Conservation (phyloP, 2,888 invertebrate genomes). For the Merodon equestris region DNA sequence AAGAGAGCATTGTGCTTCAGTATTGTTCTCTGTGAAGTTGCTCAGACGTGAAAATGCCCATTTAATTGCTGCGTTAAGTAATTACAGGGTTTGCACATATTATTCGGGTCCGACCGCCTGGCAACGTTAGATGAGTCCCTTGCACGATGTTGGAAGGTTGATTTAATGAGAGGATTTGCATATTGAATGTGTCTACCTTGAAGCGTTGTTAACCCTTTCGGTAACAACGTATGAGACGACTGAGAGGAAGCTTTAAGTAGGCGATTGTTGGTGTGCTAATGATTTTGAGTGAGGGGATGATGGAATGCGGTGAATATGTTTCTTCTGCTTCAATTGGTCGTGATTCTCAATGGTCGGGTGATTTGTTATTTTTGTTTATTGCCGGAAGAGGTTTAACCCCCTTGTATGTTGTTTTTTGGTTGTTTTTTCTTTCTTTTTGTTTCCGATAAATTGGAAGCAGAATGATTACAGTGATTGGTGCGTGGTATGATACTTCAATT, state of each 20-base stretch:
- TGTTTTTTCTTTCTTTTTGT: no score
- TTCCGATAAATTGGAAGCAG: not conserved
- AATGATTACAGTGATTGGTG: no score
- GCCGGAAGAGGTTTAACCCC: not conserved
- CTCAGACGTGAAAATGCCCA: conserved; percentile 68
- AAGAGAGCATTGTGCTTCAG: conserved; percentile 25
- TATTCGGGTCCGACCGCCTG: conserved; percentile 36
- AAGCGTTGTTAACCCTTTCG: conserved; percentile 29
- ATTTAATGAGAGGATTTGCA: conserved; percentile 68
- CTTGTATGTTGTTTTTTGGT: no score
- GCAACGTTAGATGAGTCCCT: conserved; percentile 38
- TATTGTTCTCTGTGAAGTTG: conserved; percentile 65
- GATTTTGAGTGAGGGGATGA: conserved; percentile 28
- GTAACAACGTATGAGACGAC: conserved; percentile 6
- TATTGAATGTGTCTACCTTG: conserved; percentile 59
- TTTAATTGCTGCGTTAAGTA: conserved; percentile 69
- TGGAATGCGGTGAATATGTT: conserved; percentile 43
- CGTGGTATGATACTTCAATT: no score
- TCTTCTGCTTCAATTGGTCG: conserved; percentile 63
- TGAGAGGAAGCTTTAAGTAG: conserved; percentile 33
- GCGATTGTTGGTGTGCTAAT: conserved; percentile 37
- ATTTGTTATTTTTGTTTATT: conserved; percentile 59
- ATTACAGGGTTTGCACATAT: conserved; percentile 63
- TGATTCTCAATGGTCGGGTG: conserved; percentile 60
- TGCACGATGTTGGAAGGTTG: conserved; percentile 50